Evolutionary conservation across 2,888 invertebrate species (phyloP).

Genomic region (Lithophane leautieri): DNA sequence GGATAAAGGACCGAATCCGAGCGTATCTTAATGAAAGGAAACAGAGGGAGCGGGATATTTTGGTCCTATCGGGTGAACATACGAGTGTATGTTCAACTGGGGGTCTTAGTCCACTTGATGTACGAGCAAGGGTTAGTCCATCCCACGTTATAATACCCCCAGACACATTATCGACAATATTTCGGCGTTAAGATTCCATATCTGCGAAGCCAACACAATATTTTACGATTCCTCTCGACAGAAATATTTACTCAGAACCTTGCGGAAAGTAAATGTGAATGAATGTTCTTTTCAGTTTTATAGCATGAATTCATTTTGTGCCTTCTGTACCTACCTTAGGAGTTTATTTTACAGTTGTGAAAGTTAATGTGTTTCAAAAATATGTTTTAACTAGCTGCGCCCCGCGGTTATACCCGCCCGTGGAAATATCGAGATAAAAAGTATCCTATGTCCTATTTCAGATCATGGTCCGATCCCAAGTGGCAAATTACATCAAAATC

Average conservation of each 20-base stretch:
- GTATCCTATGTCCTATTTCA: too few species aligned
- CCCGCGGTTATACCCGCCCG: too few species aligned
- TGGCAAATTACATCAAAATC: too few species aligned
- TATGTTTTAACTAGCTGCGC: not conserved
- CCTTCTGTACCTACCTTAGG: not conserved
- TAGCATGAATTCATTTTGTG: constrained; percentile 14
- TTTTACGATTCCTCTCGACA: constrained; percentile 50
- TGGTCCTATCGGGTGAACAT: constrained; percentile 76
- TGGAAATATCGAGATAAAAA: too few species aligned
- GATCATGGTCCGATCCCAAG: too few species aligned
- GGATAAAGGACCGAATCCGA: constrained; percentile 75
- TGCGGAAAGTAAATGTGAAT: constrained; percentile 44
- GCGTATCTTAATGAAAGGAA: constrained; percentile 80
- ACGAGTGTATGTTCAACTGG: constrained; percentile 72
- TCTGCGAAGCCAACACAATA: constrained; percentile 43
- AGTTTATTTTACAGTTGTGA: constrained; percentile 13
- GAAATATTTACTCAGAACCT: constrained; percentile 52
- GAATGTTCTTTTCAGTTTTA: constrained; percentile 40
- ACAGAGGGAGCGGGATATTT: constrained; percentile 75
- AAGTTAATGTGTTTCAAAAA: constrained; percentile 15
- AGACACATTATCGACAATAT: constrained; percentile 54
- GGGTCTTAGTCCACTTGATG: constrained; percentile 77
- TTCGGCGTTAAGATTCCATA: constrained; percentile 35
- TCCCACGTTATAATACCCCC: constrained; percentile 45
- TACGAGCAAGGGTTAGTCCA: constrained; percentile 69